Conservation (phyloP, 92 coral and sea anemone genomes). For the Bergia sp. region DNA sequence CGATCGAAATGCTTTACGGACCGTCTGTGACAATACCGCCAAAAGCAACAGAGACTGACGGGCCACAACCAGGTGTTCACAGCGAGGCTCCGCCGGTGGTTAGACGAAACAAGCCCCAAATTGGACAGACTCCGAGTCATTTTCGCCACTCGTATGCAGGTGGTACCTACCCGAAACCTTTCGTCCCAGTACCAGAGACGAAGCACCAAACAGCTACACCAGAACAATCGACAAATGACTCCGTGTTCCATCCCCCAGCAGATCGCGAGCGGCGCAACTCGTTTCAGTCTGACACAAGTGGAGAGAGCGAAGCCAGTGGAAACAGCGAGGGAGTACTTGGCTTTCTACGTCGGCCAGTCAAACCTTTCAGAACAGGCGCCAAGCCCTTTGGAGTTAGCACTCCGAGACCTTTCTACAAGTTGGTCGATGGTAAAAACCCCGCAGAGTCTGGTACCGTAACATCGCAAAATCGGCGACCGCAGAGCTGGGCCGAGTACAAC, state of each 20-base stretch:
- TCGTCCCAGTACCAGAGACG: constrained; percentile 20
- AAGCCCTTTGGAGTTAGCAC: constrained; percentile 27
- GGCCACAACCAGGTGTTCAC: background rate
- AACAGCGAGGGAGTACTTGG: background rate
- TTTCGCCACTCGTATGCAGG: constrained; percentile 63
- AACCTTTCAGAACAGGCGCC: constrained; percentile 27
- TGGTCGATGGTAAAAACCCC: constrained; percentile 2
- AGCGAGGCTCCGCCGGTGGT: background rate
- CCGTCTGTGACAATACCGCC: constrained; percentile 2
- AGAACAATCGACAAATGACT: constrained; percentile 6
- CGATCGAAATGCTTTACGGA: constrained; percentile 31
- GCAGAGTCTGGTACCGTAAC: background rate
- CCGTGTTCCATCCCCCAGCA: background rate
- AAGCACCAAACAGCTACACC: constrained; percentile 1
- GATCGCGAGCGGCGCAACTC: constrained; percentile 37
- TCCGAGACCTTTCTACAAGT: constrained; percentile 18
- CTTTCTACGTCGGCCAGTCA: constrained; percentile 2
- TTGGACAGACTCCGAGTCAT: constrained; percentile 49
- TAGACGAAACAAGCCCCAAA: constrained; percentile 27
- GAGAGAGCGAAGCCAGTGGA: constrained; percentile 29
- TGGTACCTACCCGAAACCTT: constrained; percentile 63
- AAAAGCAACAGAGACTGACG: constrained; percentile 7
- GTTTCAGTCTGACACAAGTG: constrained; percentile 26
- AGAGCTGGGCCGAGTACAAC: constrained; percentile 29
- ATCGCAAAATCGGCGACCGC: constrained; percentile 13